Evolutionary conservation across 2,888 invertebrate genomes (phyloP).

Genomic region (Agrochola lota): DNA sequence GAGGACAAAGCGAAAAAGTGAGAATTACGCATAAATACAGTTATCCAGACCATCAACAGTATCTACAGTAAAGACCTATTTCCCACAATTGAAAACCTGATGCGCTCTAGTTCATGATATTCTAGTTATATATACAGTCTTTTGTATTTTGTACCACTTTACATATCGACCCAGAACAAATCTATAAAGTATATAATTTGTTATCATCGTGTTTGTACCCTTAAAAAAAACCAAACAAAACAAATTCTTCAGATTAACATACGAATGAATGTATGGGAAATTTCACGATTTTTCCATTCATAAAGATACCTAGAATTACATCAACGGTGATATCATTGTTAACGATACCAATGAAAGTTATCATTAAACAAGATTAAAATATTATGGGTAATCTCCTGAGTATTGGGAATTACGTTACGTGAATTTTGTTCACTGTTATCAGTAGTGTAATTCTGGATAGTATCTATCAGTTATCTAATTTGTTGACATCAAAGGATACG

Average conservation of each 20-base stretch:
- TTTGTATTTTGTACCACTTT: not conserved
- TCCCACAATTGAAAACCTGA: constrained; percentile 51
- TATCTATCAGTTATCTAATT: not conserved
- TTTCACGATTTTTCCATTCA: constrained; percentile 8
- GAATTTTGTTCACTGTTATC: constrained; percentile 14
- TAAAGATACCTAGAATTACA: constrained; percentile 29
- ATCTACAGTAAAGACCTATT: constrained; percentile 22
- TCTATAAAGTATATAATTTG: constrained; percentile 14
- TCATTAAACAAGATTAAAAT: constrained; percentile 24
- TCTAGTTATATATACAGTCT: not conserved
- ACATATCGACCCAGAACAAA: not conserved
- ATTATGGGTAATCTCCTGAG: constrained; percentile 10
- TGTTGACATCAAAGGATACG: constrained; percentile 25
- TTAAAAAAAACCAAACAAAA: constrained; percentile 13
- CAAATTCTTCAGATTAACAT: constrained; percentile 5
- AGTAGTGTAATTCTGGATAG: not conserved
- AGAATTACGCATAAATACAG: constrained; percentile 36
- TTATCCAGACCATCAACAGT: constrained; percentile 20
- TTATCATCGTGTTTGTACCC: not conserved
- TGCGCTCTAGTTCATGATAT: constrained; percentile 25
- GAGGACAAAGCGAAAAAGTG: constrained; percentile 23
- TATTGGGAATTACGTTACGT: constrained; percentile 19
- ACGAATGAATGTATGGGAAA: not conserved
- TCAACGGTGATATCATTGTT: constrained; percentile 16
- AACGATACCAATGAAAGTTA: constrained; percentile 14